phyloP scores from a whole-genome alignment of 2,888 invertebrate genomes.

The Agelastica alni region DNA sequence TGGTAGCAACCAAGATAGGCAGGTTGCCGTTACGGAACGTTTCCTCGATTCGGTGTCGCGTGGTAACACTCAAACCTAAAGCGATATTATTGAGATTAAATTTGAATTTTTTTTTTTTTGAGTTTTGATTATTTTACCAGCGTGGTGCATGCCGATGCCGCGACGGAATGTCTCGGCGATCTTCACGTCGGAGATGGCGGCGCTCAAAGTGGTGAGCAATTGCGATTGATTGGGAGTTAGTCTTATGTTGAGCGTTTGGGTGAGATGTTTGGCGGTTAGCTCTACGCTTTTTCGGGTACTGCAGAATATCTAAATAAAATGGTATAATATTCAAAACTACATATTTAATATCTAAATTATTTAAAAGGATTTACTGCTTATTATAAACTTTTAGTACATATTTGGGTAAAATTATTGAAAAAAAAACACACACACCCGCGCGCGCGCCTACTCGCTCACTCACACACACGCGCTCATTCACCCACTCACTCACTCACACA shows the following conservation, averaged over 20 bases:
- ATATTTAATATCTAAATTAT: no score
- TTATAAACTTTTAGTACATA: no score
- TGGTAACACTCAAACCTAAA: slow-evolving; percentile 72
- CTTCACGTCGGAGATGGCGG: slow-evolving; percentile 49
- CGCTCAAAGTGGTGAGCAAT: slow-evolving; percentile 55
- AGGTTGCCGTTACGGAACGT: slow-evolving; percentile 68
- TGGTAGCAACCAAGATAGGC: slow-evolving; percentile 72
- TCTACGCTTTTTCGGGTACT: slow-evolving; percentile 75
- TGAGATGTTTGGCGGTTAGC: slow-evolving; percentile 69
- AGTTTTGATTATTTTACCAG: slow-evolving; percentile 58
- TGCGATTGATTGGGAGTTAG: slow-evolving; percentile 59
- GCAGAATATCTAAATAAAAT: slow-evolving; percentile 70
- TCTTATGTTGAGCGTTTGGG: slow-evolving; percentile 63
- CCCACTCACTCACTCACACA: no score
- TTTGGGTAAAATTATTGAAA: no score
- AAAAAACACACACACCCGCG: no score
- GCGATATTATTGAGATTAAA: no score
- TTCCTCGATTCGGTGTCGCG: slow-evolving; percentile 68
- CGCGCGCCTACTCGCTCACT: no score
- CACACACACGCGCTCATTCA: no score
- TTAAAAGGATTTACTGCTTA: no score
- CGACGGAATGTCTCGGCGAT: slow-evolving; percentile 59
- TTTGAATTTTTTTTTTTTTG: no score
- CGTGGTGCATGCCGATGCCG: slow-evolving; percentile 81
- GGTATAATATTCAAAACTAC: no score